Conservation (phyloP, 2,797 vertebrate genomes). For the Oceanodroma leucorhoa region DNA sequence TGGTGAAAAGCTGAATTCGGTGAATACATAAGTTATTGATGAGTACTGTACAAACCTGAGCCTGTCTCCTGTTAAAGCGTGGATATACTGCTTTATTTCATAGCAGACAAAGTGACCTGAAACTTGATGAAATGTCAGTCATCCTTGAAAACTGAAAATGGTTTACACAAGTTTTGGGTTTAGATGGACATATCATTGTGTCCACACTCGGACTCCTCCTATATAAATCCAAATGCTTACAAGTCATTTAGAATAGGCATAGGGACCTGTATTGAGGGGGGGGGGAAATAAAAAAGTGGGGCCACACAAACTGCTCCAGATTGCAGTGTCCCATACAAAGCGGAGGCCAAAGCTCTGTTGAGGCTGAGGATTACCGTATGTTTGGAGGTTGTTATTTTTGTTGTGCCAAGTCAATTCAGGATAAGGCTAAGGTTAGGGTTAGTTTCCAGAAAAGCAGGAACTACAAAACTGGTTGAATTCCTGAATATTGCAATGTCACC, state of each 20-base stretch:
- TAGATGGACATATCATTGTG: background rate
- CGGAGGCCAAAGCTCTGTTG: background rate
- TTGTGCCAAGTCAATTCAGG: background rate
- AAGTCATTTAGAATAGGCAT: background rate
- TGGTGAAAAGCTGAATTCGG: background rate
- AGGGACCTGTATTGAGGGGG: background rate
- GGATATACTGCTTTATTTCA: background rate
- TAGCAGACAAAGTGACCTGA: background rate
- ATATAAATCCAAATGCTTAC: background rate
- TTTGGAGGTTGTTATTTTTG: background rate
- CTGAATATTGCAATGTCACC: background rate
- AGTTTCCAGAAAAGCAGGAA: background rate
- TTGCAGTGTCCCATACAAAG: rapidly evolving
- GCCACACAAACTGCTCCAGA: background rate
- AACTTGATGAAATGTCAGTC: background rate
- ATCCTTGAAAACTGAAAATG: background rate
- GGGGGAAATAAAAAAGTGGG: rapidly evolving
- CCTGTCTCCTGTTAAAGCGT: background rate
- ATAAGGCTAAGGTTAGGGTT: background rate
- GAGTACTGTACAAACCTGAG: background rate
- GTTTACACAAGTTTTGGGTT: background rate
- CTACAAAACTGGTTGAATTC: background rate
- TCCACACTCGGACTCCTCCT: background rate
- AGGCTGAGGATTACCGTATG: background rate
- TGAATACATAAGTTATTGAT: background rate